Conservation (phyloP, 2,888 invertebrate genomes). For the Leucozona laternaria region DNA sequence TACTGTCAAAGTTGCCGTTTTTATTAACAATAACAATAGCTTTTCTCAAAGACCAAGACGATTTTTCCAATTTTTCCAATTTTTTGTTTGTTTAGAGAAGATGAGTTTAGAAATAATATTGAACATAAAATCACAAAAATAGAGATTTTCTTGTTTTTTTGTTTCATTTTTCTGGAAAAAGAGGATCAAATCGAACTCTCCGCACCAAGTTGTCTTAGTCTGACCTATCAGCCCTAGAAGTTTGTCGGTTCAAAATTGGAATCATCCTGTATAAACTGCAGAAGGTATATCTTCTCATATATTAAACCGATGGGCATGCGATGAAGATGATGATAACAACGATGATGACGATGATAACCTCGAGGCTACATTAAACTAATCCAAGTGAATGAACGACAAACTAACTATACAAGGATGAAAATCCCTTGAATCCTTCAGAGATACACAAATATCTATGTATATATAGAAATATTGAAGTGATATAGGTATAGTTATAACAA, state of each 20-base stretch:
- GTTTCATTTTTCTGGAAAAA: not conserved
- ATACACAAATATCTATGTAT: not conserved
- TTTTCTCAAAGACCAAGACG: too few relatives aligned
- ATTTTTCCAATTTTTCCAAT: too few relatives aligned
- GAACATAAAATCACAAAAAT: too few relatives aligned
- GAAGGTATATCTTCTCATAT: slow-evolving; percentile 1
- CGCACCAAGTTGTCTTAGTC: not conserved
- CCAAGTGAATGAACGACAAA: slow-evolving; percentile 69
- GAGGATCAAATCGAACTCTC: not conserved
- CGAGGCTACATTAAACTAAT: slow-evolving; percentile 74
- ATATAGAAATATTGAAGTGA: slow-evolving; percentile 32
- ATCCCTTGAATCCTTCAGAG: slow-evolving; percentile 54
- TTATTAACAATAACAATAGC: too few relatives aligned
- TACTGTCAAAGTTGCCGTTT: too few relatives aligned
- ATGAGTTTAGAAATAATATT: too few relatives aligned
- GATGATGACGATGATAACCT: slow-evolving; percentile 71
- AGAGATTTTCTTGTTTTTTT: too few relatives aligned
- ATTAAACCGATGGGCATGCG: slow-evolving; percentile 58
- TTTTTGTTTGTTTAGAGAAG: too few relatives aligned
- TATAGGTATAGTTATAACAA: slow-evolving; percentile 18
- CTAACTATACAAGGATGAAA: slow-evolving; percentile 71
- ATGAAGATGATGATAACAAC: slow-evolving; percentile 53
- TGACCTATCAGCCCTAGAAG: not conserved
- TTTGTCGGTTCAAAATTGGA: not conserved
- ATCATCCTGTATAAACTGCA: slow-evolving; percentile 24